Conservation (phyloP, 2,113 vertebrate genomes). For the Conger conger region DNA sequence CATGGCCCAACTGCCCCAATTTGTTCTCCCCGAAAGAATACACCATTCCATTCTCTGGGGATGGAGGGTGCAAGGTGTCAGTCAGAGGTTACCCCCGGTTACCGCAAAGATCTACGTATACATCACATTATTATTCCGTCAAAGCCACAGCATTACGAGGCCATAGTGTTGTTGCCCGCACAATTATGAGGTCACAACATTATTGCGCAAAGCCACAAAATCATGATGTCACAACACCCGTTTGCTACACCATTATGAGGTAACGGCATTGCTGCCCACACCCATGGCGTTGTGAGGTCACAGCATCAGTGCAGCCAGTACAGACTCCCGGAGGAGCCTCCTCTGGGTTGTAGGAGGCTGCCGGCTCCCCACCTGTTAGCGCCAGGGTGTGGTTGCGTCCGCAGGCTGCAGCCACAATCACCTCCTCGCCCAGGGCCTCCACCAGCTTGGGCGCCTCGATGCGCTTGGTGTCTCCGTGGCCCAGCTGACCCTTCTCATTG, state of each 20-base stretch:
- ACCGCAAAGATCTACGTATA: not conserved
- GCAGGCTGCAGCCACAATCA: slow-evolving; percentile 83
- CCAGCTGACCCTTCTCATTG: slow-evolving; percentile 93
- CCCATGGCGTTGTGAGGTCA: too few species aligned
- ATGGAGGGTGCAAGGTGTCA: slow-evolving; percentile 15
- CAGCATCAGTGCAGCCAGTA: not conserved
- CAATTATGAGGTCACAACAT: not conserved
- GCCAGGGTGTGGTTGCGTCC: slow-evolving; percentile 94
- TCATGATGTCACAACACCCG: not conserved
- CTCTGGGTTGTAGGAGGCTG: not conserved
- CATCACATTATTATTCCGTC: not conserved
- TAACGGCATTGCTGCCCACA: not conserved
- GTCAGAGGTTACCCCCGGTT: not conserved
- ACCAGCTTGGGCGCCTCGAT: slow-evolving; percentile 88
- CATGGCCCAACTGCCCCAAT: slow-evolving; percentile 91
- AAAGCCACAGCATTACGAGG: not conserved
- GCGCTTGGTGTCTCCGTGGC: slow-evolving; percentile 90
- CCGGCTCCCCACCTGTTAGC: slow-evolving; percentile 76
- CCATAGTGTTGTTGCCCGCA: too few species aligned
- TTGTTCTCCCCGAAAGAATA: slow-evolving; percentile 96
- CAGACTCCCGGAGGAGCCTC: not conserved
- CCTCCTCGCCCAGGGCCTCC: slow-evolving; percentile 78
- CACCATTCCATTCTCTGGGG: slow-evolving; percentile 79
- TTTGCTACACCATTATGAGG: not conserved
- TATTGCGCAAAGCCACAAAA: not conserved